Evolutionary conservation across 2,888 invertebrate genomes (phyloP).

Genomic region (Fragum sueziense): DNA sequence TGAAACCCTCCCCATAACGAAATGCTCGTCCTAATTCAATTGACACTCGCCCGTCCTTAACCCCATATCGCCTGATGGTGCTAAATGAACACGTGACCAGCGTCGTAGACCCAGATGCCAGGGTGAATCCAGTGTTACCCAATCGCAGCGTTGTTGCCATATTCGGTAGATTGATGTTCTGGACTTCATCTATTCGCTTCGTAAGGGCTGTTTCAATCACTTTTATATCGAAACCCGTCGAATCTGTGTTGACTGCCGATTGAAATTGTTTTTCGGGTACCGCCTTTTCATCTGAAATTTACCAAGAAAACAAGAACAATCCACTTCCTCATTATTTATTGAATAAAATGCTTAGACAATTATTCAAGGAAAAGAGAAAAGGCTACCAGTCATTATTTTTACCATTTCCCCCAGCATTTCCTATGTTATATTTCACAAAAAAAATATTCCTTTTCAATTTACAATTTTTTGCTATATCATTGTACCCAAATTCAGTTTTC

Average conservation of each 20-base stretch:
- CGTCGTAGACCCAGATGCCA: not conserved
- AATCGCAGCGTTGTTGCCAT: not conserved
- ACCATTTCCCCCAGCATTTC: not conserved
- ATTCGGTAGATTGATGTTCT: not conserved
- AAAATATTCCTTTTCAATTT: too few relatives aligned
- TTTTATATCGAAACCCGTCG: not conserved
- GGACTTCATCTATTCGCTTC: not conserved
- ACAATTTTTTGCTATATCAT: too few relatives aligned
- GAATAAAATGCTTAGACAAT: too few relatives aligned
- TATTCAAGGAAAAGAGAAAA: not conserved
- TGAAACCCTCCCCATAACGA: not conserved
- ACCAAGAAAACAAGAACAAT: too few relatives aligned
- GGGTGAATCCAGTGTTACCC: not conserved
- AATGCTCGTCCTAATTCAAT: not conserved
- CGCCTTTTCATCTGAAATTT: too few relatives aligned
- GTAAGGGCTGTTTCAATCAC: not conserved
- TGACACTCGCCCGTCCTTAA: not conserved
- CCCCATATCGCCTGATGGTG: not conserved
- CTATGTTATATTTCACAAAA: too few relatives aligned
- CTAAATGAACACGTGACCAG: not conserved
- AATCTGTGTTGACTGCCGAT: not conserved
- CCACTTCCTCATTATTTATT: too few relatives aligned
- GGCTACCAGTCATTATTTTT: not conserved
- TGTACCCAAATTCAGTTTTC: too few relatives aligned
- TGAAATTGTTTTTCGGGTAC: too few relatives aligned